These are phyloP conservation scores for Holothuria leucospilota DNA, from an alignment of 53 echinoderm and acorn worm genomes.

Conservation along the genomic window DNA sequence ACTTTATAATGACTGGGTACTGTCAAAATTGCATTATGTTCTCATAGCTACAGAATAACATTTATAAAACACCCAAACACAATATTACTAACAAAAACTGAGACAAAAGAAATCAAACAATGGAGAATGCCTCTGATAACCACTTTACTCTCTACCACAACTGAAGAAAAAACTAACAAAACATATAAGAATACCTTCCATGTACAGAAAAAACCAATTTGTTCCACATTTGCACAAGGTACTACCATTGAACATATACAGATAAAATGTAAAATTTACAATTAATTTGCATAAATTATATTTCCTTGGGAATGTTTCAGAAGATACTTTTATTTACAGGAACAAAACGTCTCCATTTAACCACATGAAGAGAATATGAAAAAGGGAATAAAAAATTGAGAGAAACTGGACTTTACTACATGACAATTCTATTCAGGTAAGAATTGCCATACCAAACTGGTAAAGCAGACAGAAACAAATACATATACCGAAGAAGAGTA, in stretches of 20 bases:
- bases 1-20: too few relatives aligned
- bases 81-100: too few relatives aligned
- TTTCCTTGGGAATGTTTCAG: slow-evolving; percentile 42
- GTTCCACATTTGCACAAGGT: not conserved
- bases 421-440: too few relatives aligned
- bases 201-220: not conserved
- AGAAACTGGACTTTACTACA: not conserved
- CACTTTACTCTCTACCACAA: not conserved
- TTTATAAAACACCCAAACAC: too few relatives aligned
- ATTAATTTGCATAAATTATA: slow-evolving; percentile 42
- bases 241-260: not conserved
- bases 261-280: slow-evolving; percentile 42
- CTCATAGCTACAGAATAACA: too few relatives aligned
- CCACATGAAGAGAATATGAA: slow-evolving; percentile 7
- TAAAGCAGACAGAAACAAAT: too few relatives aligned
- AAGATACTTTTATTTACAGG: slow-evolving; percentile 38
- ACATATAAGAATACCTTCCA: not conserved
- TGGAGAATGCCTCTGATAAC: not conserved
- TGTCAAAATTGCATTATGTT: too few relatives aligned
- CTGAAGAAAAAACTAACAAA: not conserved
- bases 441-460: too few relatives aligned
- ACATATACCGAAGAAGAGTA: too few relatives aligned
- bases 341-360: not conserved
- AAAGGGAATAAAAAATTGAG: not conserved
- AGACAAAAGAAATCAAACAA: too few relatives aligned